Evolutionary conservation across 2,113 vertebrate species (phyloP).

Genomic region (Vanacampus margaritifer): DNA sequence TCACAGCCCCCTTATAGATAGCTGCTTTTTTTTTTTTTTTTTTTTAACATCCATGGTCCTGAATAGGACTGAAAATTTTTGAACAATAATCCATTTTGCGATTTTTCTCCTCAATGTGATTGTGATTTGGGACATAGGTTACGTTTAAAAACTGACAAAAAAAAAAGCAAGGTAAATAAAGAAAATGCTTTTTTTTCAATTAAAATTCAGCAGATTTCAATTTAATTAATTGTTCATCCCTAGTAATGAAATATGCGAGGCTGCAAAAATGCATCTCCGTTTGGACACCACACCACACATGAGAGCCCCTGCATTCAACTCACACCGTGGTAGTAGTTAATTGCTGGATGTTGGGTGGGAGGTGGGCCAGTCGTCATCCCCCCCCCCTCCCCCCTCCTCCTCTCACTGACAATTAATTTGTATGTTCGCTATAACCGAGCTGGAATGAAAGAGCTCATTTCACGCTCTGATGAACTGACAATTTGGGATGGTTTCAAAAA

Average conservation of each 20-base stretch:
- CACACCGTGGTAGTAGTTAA: slow-evolving; percentile 12
- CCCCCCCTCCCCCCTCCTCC: not conserved
- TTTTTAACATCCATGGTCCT: no score
- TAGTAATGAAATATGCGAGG: not conserved
- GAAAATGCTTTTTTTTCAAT: no score
- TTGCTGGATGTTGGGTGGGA: slow-evolving; percentile 15
- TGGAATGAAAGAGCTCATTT: slow-evolving; percentile 69
- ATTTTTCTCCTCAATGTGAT: no score
- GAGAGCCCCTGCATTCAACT: no score
- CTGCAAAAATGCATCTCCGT: not conserved
- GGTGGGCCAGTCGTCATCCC: not conserved
- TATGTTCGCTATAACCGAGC: slow-evolving; percentile 27
- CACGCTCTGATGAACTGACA: slow-evolving; percentile 59
- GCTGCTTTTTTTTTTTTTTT: no score
- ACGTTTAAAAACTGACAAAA: no score
- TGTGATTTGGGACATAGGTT: no score
- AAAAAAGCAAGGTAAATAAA: no score
- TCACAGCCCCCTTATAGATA: not conserved
- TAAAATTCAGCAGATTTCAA: no score
- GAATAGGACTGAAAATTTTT: no score
- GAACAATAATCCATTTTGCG: no score
- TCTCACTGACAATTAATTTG: slow-evolving; percentile 55
- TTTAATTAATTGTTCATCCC: no score
- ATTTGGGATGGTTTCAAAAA: slow-evolving; percentile 53
- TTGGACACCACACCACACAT: not conserved